phyloP scores from a whole-genome alignment of 2,113 vertebrate species.

The Orthonyx spaldingii region DNA sequence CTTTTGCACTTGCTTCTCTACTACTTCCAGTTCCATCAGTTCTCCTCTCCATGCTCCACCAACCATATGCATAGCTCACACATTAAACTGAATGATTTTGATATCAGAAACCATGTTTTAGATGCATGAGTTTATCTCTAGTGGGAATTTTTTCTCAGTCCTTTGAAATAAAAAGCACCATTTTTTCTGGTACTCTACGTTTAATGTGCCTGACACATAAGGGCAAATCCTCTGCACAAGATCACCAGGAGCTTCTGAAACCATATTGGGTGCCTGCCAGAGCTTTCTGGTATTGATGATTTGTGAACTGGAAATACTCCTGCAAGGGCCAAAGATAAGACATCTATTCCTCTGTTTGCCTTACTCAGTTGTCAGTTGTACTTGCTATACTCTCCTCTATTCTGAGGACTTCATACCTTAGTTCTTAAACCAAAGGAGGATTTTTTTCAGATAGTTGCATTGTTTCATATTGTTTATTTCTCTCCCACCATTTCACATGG shows the following conservation, averaged over 20 bases:
- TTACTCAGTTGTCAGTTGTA: not conserved
- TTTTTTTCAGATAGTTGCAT: not conserved
- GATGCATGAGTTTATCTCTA: not conserved
- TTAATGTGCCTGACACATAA: not conserved
- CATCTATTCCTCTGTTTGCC: not conserved
- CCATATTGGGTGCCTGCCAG: not conserved
- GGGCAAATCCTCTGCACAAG: not conserved
- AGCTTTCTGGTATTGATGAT: not conserved
- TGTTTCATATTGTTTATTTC: not conserved
- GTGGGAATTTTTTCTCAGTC: not conserved
- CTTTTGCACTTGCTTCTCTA: not conserved
- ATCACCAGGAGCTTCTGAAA: not conserved
- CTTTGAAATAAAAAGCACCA: not conserved
- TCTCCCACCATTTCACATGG: not conserved
- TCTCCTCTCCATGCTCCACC: not conserved
- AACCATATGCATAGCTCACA: not conserved
- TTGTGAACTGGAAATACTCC: not conserved
- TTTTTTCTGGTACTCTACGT: not conserved
- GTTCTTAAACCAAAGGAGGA: not conserved
- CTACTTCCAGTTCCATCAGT: accelerated
- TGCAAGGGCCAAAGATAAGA: not conserved
- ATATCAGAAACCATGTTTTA: not conserved
- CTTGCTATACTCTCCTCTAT: not conserved
- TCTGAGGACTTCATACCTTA: not conserved
- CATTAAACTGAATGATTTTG: not conserved